Evolutionary conservation across 2,797 vertebrate species (phyloP), one percentile per base, ranked within the genome.

Genomic region (Forpus xanthops): DNA sequence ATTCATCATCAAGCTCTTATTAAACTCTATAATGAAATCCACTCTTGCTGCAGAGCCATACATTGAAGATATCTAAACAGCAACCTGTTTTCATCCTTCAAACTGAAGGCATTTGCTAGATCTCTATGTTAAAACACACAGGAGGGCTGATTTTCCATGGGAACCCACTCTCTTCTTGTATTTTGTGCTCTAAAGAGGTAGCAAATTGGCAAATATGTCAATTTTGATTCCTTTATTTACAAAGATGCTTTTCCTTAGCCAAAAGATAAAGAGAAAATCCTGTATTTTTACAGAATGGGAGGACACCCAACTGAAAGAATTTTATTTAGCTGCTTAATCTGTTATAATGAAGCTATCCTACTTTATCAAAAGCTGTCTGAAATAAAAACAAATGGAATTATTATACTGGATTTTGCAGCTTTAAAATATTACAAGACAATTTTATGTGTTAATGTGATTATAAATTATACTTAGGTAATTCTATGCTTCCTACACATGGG

Each of bases 141-240:
- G 27, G 16, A 73, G 21, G 35, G 12, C 6, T 67, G 12, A 9
- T 44, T 74, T 76, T 44, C 39, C 55, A 65, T 11, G 49, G 17
- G 7, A 87, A 10, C 28, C 8, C 12, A 6, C 15, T n/a, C 6
- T 52, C 3, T 42, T 74, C 68, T 31, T 68, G 5, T 35, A 53
- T 70, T 61, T 82, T 15, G 11, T 13, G 13, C 23, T 31, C 39
- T 56, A 52, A 66, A 87, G 3, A 5, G n/a, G 11, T 28, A 79
- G 5, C 3, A 84, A 77, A 60, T 6, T 0, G 4, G 35, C 16
- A 53, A 82, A 70, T 60, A 47, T 4, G 4, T 3, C 0, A 0
- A 11, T 27, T 87, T 85, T 49, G 70, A 42, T 49, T 37, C 45
- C 27, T 41, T 4, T 31, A 15, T 15, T 35, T 61, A 52, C 6